These are phyloP conservation scores for Pelmatolapia mariae DNA, from an alignment of 2,113 vertebrate species.

Conservation along the genomic window DNA sequence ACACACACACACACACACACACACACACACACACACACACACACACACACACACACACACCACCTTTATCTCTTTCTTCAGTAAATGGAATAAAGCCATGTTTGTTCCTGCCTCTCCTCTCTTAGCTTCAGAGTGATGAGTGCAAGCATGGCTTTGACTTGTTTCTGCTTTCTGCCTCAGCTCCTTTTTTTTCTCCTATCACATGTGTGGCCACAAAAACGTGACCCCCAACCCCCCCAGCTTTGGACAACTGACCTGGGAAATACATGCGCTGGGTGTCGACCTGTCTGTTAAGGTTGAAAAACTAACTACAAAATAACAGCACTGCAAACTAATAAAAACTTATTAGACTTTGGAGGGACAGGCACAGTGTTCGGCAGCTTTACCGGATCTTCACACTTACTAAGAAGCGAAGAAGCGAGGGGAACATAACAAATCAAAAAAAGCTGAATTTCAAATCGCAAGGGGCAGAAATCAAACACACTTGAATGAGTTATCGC, in stretches of 20 bases:
- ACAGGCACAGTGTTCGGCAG: not conserved
- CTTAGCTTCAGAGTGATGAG: slow-evolving; percentile 21
- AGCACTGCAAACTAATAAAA: not conserved
- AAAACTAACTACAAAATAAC: not conserved
- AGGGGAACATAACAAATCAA: not conserved
- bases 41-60: not conserved
- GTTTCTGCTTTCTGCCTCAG: not conserved
- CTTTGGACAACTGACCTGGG: not conserved
- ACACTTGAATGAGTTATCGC: not conserved
- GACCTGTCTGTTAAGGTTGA: not conserved
- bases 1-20: not conserved
- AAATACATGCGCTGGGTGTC: not conserved
- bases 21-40: not conserved
- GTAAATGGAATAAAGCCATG: slow-evolving; percentile 12
- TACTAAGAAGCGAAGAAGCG: not conserved
- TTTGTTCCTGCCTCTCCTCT: slow-evolving; percentile 30
- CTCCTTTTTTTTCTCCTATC: not conserved
- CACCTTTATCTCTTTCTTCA: not conserved
- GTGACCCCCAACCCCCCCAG: not conserved
- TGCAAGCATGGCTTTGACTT: slow-evolving; percentile 8
- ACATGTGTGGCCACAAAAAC: not conserved
- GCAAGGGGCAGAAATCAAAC: not conserved
- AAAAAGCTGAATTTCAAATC: not conserved
- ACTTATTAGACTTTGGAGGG: not conserved
- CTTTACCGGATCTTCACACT: not conserved